Conservation (phyloP, 2,888 invertebrate species). For the Hemaris fuciformis region DNA sequence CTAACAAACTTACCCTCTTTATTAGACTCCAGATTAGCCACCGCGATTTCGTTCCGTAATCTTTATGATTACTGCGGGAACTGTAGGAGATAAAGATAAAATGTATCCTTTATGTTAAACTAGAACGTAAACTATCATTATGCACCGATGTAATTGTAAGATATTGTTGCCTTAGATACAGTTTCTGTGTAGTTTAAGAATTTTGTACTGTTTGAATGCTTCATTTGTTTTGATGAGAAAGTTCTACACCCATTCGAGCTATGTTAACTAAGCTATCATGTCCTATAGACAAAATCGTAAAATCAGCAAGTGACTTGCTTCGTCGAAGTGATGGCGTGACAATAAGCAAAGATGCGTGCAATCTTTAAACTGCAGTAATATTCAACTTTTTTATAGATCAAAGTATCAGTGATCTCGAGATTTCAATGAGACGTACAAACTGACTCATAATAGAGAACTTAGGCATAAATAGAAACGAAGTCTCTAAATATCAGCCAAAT, state of each 20-base stretch:
- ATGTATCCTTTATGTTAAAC: slow-evolving; percentile 8
- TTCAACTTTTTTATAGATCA: too few relatives aligned
- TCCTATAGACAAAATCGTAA: too few relatives aligned
- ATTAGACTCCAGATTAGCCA: not conserved
- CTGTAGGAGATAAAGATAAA: not conserved
- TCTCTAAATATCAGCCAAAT: too few relatives aligned
- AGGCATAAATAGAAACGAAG: too few relatives aligned
- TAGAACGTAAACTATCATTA: slow-evolving; percentile 22
- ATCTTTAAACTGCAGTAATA: too few relatives aligned
- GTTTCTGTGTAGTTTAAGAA: not conserved
- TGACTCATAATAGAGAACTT: too few relatives aligned
- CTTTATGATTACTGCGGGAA: slow-evolving; percentile 7
- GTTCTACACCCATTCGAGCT: not conserved
- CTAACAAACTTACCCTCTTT: not conserved
- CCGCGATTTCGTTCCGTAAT: not conserved
- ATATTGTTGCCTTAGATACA: slow-evolving; percentile 15
- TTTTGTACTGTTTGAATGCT: not conserved
- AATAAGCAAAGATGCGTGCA: too few relatives aligned
- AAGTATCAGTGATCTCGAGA: too few relatives aligned
- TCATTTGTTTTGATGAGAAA: not conserved
- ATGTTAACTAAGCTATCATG: not conserved
- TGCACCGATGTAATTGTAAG: slow-evolving; percentile 12
- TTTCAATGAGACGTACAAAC: too few relatives aligned
- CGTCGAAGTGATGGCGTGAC: too few relatives aligned
- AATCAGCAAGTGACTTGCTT: too few relatives aligned